phyloP scores from a whole-genome alignment of 53 echinoderm and acorn worm genomes.

The Echinarachnius parma region DNA sequence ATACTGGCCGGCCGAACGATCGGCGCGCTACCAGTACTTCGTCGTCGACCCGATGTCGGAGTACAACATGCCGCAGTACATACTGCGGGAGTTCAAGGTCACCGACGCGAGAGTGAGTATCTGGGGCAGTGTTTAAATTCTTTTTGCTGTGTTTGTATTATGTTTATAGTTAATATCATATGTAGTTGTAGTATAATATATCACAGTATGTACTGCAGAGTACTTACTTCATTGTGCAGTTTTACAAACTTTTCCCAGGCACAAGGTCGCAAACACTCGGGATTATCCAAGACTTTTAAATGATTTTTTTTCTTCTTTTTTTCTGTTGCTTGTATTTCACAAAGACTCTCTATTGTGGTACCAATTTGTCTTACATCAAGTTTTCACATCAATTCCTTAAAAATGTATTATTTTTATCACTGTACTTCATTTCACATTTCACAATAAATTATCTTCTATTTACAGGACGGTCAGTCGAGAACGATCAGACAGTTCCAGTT shows the following conservation, averaged over 20 bases:
- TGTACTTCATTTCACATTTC: background rate
- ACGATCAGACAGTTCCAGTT: conserved; percentile 99
- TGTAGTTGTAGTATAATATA: background rate
- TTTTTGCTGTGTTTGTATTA: background rate
- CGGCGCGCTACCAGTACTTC: conserved; percentile 97
- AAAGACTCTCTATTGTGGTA: background rate
- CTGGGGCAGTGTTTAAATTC: background rate
- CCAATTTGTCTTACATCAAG: background rate
- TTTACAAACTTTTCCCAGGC: no score
- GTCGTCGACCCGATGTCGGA: conserved; percentile 99
- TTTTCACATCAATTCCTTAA: background rate
- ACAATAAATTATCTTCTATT: background rate
- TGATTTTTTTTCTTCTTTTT: background rate
- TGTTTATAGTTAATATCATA: no score
- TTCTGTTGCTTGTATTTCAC: no score
- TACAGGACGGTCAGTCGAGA: conserved; percentile 96
- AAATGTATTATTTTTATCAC: background rate
- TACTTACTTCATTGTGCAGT: background rate
- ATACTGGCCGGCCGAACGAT: conserved; percentile 95
- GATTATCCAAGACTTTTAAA: no score
- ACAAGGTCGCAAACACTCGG: no score
- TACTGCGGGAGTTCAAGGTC: conserved; percentile 94
- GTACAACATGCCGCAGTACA: conserved; percentile 99
- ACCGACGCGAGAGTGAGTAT: conserved; percentile 90
- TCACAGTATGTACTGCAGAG: background rate